Base-by-base conservation (phyloP, 2,888 invertebrate species). In the Epinotia brunnichana region DNA sequence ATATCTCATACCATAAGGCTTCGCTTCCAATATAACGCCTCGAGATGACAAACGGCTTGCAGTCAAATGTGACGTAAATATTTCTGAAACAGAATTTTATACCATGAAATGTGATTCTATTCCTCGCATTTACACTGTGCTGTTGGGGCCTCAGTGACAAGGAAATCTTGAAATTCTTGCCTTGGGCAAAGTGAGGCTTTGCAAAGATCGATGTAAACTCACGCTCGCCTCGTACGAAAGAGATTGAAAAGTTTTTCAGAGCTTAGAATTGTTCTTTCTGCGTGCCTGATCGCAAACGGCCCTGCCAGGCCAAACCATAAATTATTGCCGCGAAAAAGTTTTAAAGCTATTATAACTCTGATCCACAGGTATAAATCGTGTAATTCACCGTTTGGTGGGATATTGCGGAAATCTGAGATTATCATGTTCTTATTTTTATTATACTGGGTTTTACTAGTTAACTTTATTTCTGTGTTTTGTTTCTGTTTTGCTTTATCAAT, bases 21-120 rank as follows among this genome's bases (percentile, higher is more conserved):
- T 85, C 83, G 82, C 82, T 86, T 87, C 84, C 87, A 87, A 88
- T 88, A 87, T 85, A 83, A 84, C 84, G 81, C 81, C 77, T 80
- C 78, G 79, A 79, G 78, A 84, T 88, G 86, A 87, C 84, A 86
- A 88, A 90, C 85, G 84, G 81, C 80, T 83, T 82, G 81, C 81
- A 83, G 82, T 82, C 81, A 83, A 83, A 84, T 81, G 77, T 78
- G 81, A 82, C 79, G 79, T 80, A 84, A 83, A 86, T 85, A 82
- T 83, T 80, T 81, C 77, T 79, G 76, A 81, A 83, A 81, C 75
- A 77, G 69, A 74, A 75, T 76, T 77, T 75, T 75, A 72, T 77
- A 69, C 73, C 73, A 74, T 66, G 59, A 75, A 76, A 71, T 78
- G 69, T 74, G 70, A 70, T 74, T 76, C 75, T 74, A 69, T 72